These are phyloP conservation scores for Merops nubicus DNA, from an alignment of 2,113 vertebrate species.

Conservation along the genomic window DNA sequence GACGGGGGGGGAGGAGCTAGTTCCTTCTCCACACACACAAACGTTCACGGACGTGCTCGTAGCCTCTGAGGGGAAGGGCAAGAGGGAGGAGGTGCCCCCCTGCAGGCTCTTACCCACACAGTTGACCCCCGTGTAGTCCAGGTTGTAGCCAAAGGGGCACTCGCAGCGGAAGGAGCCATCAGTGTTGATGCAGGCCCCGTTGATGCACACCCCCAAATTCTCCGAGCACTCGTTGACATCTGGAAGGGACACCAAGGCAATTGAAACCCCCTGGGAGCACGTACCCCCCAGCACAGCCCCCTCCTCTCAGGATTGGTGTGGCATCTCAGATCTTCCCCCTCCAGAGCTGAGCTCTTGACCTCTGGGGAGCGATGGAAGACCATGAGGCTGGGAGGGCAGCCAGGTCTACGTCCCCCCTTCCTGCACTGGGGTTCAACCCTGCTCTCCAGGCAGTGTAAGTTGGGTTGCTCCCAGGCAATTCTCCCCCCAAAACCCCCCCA, in stretches of 20 bases:
- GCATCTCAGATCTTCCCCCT: neutral
- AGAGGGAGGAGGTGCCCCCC: neutral
- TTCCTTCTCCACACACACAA: neutral
- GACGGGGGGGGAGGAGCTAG: neutral
- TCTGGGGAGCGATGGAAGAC: neutral
- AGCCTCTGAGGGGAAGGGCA: neutral
- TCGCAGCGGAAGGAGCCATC: constrained; percentile 95
- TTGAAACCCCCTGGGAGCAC: accelerated
- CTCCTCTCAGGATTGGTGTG: neutral
- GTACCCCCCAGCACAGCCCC: accelerated
- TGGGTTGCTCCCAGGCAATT: neutral
- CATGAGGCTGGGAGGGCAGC: neutral
- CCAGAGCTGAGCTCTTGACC: neutral
- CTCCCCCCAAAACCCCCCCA: neutral
- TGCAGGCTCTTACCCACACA: constrained; percentile 83
- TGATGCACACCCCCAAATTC: constrained; percentile 86
- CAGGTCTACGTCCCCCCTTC: neutral
- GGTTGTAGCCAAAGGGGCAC: constrained; percentile 91
- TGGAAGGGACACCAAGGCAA: neutral
- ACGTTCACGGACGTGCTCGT: accelerated
- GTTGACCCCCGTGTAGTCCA: constrained; percentile 89
- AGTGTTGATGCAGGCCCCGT: constrained; percentile 90
- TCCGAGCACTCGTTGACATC: constrained; percentile 92
- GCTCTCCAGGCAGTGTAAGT: neutral
- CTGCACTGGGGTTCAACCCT: neutral